A percentile compares a stretch with the other conserved stretches of the same genome.
phyloP scores from a whole-genome alignment of 2,888 invertebrate genomes.

The Aspidiotus rigidus region DNA sequence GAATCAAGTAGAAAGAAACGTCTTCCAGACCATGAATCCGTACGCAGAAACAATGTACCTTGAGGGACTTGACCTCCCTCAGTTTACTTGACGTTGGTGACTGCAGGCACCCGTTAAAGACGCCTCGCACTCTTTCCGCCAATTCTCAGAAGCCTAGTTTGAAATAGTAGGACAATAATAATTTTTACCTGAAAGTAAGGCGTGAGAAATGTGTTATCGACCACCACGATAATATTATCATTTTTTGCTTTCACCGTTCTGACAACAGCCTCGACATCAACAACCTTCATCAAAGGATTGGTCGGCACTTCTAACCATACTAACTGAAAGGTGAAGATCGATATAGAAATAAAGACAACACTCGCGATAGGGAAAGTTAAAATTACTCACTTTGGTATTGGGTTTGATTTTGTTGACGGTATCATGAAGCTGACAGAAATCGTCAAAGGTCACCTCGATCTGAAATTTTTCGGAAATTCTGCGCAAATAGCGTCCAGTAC shows the following conservation, averaged over 20 bases:
- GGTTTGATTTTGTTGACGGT: constrained; percentile 61
- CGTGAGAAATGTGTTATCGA: constrained; percentile 91
- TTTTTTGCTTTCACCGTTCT: constrained; percentile 50
- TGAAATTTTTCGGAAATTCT: constrained; percentile 58
- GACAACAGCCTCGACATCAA: constrained; percentile 67
- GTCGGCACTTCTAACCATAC: constrained; percentile 94
- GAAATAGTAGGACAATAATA: too few relatives aligned
- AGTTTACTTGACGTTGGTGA: too few relatives aligned
- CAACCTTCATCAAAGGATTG: constrained; percentile 86
- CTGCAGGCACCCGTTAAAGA: too few relatives aligned
- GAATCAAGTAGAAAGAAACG: too few relatives aligned
- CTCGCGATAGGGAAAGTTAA: neutral
- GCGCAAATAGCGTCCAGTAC: constrained; percentile 67
- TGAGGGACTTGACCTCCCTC: too few relatives aligned
- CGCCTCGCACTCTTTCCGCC: too few relatives aligned
- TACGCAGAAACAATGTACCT: too few relatives aligned
- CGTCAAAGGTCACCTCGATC: constrained; percentile 65
- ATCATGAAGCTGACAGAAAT: constrained; percentile 58
- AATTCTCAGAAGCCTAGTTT: too few relatives aligned
- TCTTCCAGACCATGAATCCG: too few relatives aligned
- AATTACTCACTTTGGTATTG: constrained; percentile 69
- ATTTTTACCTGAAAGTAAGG: constrained; percentile 63
- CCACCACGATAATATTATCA: constrained; percentile 58
- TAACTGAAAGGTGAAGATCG: constrained; percentile 48
- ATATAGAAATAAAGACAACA: neutral